Evolutionary conservation across 2,888 invertebrate species (phyloP).

Genomic region (Thyatira batis): DNA sequence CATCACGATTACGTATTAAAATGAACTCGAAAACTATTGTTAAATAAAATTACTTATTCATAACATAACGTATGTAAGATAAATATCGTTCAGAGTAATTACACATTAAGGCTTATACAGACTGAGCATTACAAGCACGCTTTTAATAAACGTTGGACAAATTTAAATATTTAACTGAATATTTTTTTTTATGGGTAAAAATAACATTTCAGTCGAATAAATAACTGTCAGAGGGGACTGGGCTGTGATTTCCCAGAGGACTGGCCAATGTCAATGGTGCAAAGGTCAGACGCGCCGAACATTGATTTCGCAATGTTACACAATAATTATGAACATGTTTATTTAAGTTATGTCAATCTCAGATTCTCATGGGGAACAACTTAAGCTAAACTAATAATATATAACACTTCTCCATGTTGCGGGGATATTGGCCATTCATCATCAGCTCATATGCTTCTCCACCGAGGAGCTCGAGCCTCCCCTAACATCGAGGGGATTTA

Average conservation of each 20-base stretch:
- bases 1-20: not conserved
- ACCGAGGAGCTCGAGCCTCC: too few species aligned
- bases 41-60: conserved; percentile 7
- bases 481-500: too few species aligned
- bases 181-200: too few species aligned
- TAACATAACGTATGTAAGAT: conserved; percentile 16
- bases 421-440: too few species aligned
- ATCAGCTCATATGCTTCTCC: too few species aligned
- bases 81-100: conserved; percentile 25
- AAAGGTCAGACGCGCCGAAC: not conserved
- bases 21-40: not conserved
- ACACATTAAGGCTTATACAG: conserved; percentile 11
- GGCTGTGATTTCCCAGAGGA: not conserved
- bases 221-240: too few species aligned
- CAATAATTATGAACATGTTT: not conserved
- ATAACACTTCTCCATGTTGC: too few species aligned
- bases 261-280: not conserved
- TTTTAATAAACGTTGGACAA: too few species aligned
- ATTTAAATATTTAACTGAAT: too few species aligned
- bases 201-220: too few species aligned
- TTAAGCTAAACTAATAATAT: too few species aligned
- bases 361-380: not conserved
- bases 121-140: not conserved
- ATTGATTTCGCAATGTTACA: not conserved
- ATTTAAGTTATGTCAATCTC: not conserved